Evolutionary conservation across 1,140 invertebrate species (phyloP).

Genomic region (Bombus haemorrhoidalis): DNA sequence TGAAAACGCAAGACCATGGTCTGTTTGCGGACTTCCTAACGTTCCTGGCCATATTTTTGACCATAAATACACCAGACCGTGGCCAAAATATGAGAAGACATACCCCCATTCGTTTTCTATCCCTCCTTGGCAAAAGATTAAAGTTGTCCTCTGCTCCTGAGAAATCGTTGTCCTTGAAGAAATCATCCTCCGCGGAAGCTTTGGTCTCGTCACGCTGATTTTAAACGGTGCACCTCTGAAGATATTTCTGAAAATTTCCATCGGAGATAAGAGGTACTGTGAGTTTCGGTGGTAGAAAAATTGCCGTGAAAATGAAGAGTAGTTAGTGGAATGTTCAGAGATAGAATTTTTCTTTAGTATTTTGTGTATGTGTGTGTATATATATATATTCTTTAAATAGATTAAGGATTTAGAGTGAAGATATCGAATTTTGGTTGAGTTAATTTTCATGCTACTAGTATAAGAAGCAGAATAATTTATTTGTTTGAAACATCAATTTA

Average conservation of each 20-base stretch:
- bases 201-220: constrained; percentile 57
- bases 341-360: too few relatives aligned
- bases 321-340: background rate
- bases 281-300: background rate
- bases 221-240: background rate
- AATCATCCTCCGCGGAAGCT: constrained; percentile 59
- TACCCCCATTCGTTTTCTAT: background rate
- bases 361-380: background rate
- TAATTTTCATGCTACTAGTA: background rate
- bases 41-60: constrained; percentile 79
- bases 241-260: background rate
- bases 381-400: background rate
- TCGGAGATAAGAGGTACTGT: background rate
- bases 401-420: background rate
- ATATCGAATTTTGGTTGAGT: background rate
- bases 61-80: constrained; percentile 78
- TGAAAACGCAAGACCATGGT: constrained; percentile 60
- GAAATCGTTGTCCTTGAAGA: constrained; percentile 70
- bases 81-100: constrained; percentile 78
- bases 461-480: too few relatives aligned
- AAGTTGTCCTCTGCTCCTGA: constrained; percentile 1
- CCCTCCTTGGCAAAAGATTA: background rate
- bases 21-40: constrained; percentile 78
- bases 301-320: background rate
- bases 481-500: too few relatives aligned